Evolutionary conservation across 2,797 vertebrate species (phyloP), one percentile per base, ranked within the genome.

Genomic region (Phataginus tricuspis): DNA sequence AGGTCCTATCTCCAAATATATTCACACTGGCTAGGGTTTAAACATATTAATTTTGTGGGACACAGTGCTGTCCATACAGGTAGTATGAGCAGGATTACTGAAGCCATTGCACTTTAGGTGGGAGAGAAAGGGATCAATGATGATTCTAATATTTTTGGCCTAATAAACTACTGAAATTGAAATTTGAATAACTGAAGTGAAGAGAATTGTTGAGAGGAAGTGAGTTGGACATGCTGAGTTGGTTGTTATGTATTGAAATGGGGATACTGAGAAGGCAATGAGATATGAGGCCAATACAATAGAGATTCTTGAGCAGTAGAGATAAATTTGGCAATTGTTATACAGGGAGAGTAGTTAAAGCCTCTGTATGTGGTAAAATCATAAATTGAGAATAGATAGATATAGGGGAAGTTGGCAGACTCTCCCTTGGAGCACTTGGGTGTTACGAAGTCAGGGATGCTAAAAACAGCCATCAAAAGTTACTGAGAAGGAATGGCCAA

Each of bases 351-450:
- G 31, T 7, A 90, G 27, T 49, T 45, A 86, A 94, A 82, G 4
- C 13, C 4, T 57, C 34, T 49, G 53, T 4, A 61, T 19, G 4
- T 31, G 12, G 0, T 42, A 71, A 88, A 77, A 63, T 69, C 9
- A 51, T 57, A 16, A 69, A 16, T 5, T 27, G 9, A 96, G 23
- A 69, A 0, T 13, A n/a, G 0, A 84, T 8, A 61, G 10, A 75
- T 66, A 37, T 15, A 2, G 5, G 21, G 53, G 27, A 42, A 7
- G 0, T 42, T 3, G 0, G 4, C 3, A 4, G 12, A 74, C 3
- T 68, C 2, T 63, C 84, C 15, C 15, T 19, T 69, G 7, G 42
- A 79, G 16, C 5, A 79, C 14, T 79, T 37, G 12, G 5, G 7
- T 94, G 4, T 75, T 69, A 39, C 1, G 4, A 37, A 21, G 7